These are phyloP conservation scores for Megalonaias nervosa DNA, from an alignment of 1,140 invertebrate genomes.

Conservation along the genomic window DNA sequence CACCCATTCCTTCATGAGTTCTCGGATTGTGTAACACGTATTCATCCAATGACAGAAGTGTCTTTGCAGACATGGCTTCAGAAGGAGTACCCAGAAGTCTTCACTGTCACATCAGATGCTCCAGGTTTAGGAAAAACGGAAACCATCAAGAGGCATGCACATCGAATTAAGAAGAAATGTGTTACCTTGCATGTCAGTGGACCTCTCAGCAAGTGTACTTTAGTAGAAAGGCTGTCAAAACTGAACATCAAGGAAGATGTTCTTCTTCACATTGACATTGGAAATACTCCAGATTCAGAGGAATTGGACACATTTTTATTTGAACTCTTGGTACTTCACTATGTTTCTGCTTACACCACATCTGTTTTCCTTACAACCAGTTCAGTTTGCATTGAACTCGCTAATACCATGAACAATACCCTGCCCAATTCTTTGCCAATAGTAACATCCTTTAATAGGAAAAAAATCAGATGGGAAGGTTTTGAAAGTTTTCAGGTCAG, in stretches of 20 bases:
- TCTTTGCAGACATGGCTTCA: no score
- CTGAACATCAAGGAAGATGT: constrained; percentile 22
- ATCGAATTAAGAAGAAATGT: constrained; percentile 1
- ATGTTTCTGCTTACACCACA: constrained; percentile 25
- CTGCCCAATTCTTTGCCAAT: constrained; percentile 38
- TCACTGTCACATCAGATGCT: constrained; percentile 31
- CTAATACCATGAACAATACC: constrained; percentile 39
- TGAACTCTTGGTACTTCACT: constrained; percentile 39
- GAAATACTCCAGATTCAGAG: constrained; percentile 21
- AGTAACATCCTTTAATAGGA: constrained; percentile 33
- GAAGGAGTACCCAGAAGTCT: constrained; percentile 24
- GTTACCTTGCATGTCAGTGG: constrained; percentile 42
- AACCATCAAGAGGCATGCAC: constrained; percentile 16
- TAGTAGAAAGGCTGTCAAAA: constrained; percentile 22
- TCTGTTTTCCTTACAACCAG: constrained; percentile 12
- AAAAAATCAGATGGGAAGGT: constrained; percentile 33
- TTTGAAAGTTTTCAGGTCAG: constrained; percentile 27
- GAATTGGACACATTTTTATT: constrained; percentile 43
- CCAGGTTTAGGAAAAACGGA: constrained; percentile 44
- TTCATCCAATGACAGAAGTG: no score
- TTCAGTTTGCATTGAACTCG: constrained; percentile 42
- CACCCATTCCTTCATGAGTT: constrained; percentile 35
- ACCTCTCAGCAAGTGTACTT: constrained; percentile 3
- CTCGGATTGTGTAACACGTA: no score
- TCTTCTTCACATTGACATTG: constrained; percentile 45